Percentiles rank a stretch among this genome's conserved stretches.
Conservation (phyloP, 2,888 invertebrate species). For the Geophilus truncorum region DNA sequence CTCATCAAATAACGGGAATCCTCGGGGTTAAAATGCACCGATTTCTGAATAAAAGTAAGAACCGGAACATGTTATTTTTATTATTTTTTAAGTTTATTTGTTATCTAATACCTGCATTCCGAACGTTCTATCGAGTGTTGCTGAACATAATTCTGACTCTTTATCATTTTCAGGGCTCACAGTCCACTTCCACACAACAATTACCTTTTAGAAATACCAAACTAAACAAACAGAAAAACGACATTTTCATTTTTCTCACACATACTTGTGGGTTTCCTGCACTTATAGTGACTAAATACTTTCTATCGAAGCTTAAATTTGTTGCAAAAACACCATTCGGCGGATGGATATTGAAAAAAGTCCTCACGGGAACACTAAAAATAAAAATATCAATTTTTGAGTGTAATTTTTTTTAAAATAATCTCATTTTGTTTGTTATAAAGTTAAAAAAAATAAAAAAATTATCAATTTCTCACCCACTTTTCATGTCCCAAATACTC, state of each 20-base stretch:
- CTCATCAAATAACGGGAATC: background rate
- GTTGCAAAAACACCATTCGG: background rate
- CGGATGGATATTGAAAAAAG: background rate
- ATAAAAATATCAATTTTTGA: background rate
- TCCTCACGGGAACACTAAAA: background rate
- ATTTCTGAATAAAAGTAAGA: background rate
- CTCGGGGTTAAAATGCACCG: background rate
- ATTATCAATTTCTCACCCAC: too few species aligned
- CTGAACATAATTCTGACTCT: background rate
- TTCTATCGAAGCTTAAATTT: background rate
- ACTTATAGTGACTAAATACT: background rate
- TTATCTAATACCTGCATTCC: background rate
- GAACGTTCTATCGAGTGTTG: background rate
- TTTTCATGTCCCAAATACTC: constrained; percentile 22
- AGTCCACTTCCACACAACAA: background rate
- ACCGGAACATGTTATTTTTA: too few species aligned
- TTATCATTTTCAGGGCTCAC: background rate
- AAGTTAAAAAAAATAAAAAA: background rate
- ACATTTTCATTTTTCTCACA: background rate
- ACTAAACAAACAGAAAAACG: too few species aligned
- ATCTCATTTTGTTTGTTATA: background rate
- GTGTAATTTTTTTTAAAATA: too few species aligned
- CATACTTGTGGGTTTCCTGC: background rate
- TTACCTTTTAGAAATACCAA: too few species aligned
- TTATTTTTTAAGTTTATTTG: background rate